Evolutionary conservation across 2,888 invertebrate genomes (phyloP).

Genomic region (Slavum lentiscoides): DNA sequence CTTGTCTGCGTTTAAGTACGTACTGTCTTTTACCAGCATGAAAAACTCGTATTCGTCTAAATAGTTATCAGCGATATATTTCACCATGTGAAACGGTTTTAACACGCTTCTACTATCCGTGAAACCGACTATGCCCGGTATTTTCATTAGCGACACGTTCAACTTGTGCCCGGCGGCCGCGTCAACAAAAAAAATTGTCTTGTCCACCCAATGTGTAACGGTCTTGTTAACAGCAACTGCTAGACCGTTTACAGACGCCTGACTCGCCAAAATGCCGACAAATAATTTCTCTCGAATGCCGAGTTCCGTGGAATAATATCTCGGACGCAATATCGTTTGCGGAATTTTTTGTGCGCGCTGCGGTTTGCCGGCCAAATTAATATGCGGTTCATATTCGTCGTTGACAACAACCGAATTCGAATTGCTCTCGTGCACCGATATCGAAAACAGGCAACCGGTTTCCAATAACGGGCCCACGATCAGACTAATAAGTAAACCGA

Average conservation of each 20-base stretch:
- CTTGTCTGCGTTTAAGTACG: constrained; percentile 80
- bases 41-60: constrained; percentile 91
- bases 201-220: constrained; percentile 79
- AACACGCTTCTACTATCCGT: constrained; percentile 77
- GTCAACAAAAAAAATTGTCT: constrained; percentile 77
- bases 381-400: constrained; percentile 62
- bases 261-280: constrained; percentile 80
- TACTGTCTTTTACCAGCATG: constrained; percentile 81
- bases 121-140: constrained; percentile 80
- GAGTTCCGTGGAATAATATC: constrained; percentile 93
- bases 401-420: constrained; percentile 51
- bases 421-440: constrained; percentile 54
- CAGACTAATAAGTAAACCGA: constrained; percentile 56
- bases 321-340: constrained; percentile 75
- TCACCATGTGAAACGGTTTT: constrained; percentile 83
- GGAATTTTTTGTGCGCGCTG: constrained; percentile 62
- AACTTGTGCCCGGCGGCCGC: constrained; percentile 62
- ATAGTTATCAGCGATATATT: constrained; percentile 87
- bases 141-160: constrained; percentile 60
- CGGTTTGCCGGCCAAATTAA: constrained; percentile 62
- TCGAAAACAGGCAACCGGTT: constrained; percentile 54
- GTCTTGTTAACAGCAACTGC: constrained; percentile 88
- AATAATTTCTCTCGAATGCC: constrained; percentile 89
- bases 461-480: constrained; percentile 55
- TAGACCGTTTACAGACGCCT: constrained; percentile 71